These are phyloP conservation scores for Cnemophilus loriae DNA, from an alignment of 2,113 vertebrate species.

Conservation along the genomic window DNA sequence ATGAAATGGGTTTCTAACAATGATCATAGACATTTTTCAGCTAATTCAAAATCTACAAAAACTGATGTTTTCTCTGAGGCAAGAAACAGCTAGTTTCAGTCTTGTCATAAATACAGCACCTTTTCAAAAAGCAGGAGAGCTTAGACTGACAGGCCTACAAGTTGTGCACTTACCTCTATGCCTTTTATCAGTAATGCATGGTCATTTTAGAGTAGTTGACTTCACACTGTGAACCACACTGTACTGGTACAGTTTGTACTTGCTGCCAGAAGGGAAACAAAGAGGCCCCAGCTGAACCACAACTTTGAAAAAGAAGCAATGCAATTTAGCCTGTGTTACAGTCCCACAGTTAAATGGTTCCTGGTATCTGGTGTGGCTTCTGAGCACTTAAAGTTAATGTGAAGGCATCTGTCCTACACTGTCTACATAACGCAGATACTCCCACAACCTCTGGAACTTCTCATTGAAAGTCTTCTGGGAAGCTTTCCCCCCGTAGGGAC, in stretches of 20 bases:
- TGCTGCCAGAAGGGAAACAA: background rate
- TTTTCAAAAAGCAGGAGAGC: background rate
- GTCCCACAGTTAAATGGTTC: background rate
- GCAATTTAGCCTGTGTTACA: background rate
- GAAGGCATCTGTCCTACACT: background rate
- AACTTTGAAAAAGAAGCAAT: background rate
- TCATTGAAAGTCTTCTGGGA: background rate
- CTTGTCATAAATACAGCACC: background rate
- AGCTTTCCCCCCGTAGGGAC: background rate
- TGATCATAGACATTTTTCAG: background rate
- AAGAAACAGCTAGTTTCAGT: background rate
- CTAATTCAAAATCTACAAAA: background rate
- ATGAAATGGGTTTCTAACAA: background rate
- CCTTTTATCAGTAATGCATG: background rate
- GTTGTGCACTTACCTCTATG: background rate
- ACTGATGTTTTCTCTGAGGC: background rate
- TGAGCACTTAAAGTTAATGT: background rate
- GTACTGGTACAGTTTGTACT: background rate
- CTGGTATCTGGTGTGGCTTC: background rate
- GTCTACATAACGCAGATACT: background rate
- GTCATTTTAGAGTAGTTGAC: background rate
- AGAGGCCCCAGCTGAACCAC: background rate
- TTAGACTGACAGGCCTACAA: background rate
- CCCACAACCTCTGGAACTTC: background rate
- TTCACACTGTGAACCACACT: background rate